These are phyloP conservation scores for Chydorus sphaericus DNA, from an alignment of 2,888 invertebrate species.

Conservation along the genomic window DNA sequence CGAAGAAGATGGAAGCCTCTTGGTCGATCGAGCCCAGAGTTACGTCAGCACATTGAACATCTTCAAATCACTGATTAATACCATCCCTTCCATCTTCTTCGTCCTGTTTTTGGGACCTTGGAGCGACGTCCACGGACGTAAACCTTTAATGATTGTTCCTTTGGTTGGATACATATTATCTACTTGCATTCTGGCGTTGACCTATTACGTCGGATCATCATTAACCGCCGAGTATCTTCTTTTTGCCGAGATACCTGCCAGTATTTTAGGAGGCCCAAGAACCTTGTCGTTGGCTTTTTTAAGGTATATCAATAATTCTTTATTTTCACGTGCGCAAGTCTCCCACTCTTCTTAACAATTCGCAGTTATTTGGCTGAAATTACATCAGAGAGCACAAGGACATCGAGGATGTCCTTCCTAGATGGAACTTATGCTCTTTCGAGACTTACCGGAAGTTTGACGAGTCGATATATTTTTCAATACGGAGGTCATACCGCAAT, in stretches of 20 bases:
- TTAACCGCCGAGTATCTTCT: slow-evolving; percentile 10
- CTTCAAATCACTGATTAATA: slow-evolving; percentile 8
- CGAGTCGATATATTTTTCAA: background rate
- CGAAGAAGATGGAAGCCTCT: background rate
- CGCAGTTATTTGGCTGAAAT: background rate
- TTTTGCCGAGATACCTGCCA: slow-evolving; percentile 1
- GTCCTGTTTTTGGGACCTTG: slow-evolving; percentile 11
- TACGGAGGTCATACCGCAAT: background rate
- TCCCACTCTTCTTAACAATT: no score
- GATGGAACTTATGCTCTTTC: background rate
- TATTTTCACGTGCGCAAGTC: no score
- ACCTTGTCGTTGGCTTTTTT: slow-evolving; percentile 7
- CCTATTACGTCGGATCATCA: background rate
- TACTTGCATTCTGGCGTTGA: background rate
- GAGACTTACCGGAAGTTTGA: background rate
- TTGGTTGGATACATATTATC: slow-evolving; percentile 8
- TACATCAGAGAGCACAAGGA: background rate
- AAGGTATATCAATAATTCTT: background rate
- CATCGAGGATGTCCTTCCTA: background rate
- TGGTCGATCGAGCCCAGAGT: background rate
- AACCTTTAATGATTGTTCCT: slow-evolving; percentile 8
- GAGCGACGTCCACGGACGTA: slow-evolving; percentile 13
- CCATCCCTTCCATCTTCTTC: slow-evolving; percentile 10
- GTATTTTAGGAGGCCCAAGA: slow-evolving; percentile 5
- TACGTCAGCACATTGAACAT: slow-evolving; percentile 11